Evolutionary conservation across 2,888 invertebrate genomes (phyloP), one percentile per base, ranked within the genome.

Genomic region (Drosophila prolongata): DNA sequence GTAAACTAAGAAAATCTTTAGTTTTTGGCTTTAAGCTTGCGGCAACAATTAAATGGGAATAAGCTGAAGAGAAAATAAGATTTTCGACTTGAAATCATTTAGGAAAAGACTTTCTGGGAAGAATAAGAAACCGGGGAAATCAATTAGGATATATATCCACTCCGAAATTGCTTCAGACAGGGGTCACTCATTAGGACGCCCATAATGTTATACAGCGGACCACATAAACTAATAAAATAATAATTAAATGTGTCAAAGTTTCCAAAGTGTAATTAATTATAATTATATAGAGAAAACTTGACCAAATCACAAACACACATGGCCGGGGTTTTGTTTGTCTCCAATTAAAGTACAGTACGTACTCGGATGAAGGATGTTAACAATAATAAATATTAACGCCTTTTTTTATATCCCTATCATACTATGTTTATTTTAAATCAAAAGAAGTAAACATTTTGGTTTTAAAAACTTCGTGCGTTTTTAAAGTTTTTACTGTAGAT

Each of bases 201-300:
- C 46, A 9, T 58, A 64, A 50, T 65, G 38, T 70, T 75, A 77
- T 78, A 65, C 70, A 44, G 66, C 69, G 24, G 37, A 9, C n/a
- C n/a, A 58, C n/a, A 27, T 37, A 34, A 74, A 76, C 76, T 89
- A 89, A 89, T 89, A 86, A 86, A 84, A 84, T 88, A 88, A 89
- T 86, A 86, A 86, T 89, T 87, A 86, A 89, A 88, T 89, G 72
- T 89, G 85, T 89, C 89, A 87, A 89, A 86, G 62, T 86, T 89
- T 80, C 62, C 69, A 49, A 76, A 78, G 72, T 74, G 84, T 89
- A 86, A 89, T 87, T 87, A 87, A 86, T 89, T 86, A 86, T 86
- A 80, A 76, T 84, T 83, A 86, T 56, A 70, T 68, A 53, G 59
- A 57, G 56, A 64, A 55, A 42, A 43, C 58, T 60, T 53, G 52